Evolutionary conservation across 64 coral and sea anemone genomes (phyloP), one percentile per base, ranked within the genome.

Genomic region (Stylophora pistillata): DNA sequence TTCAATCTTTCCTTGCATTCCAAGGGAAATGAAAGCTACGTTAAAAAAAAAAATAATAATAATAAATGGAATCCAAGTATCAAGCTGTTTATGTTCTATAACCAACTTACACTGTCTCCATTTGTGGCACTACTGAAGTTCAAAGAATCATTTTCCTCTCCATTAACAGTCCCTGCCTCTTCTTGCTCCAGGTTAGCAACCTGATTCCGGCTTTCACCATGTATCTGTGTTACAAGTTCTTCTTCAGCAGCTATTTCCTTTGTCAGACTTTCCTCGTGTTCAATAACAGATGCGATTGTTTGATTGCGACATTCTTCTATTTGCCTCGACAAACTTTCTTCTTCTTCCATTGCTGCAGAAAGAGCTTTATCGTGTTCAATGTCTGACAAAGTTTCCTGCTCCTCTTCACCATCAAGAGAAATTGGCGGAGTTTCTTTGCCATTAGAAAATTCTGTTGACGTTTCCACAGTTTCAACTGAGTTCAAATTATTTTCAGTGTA

Each of bases 241-340:
- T 99, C 90, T 69, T 99, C 90, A 61, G 84, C 93, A 7, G 93
- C 97, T n/a, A 99, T 99, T 74, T 99, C 97, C 53, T 86, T 89
- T 5, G 84, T 89, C 61, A 99, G 74, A 53, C 90, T 95, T 85
- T 95, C 78, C 33, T 99, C 93, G 25, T 95, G 97, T 79, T 91
- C 97, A 74, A 95, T 99, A 20, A 94, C 97, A 20, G 97, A 94
- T 30, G 97, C 93, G 16, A 99, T 94, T 53, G 83, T 86, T 37
- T 94, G 91, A 55, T 98, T 80, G 74, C 91, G 91, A 85, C 92
- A 94, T 26, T 94, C 85, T 28, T 98, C 92, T 25, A 94, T 98
- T 53, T 94, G 88, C 58, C 88, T 76, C 4, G 89, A 94, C 0
- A 88, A 81, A 76, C 68, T 94, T 31, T 98, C 92, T 34, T 94